These are phyloP conservation scores for Ephialtes manifestator DNA, from an alignment of 2,888 invertebrate genomes.

Conservation along the genomic window DNA sequence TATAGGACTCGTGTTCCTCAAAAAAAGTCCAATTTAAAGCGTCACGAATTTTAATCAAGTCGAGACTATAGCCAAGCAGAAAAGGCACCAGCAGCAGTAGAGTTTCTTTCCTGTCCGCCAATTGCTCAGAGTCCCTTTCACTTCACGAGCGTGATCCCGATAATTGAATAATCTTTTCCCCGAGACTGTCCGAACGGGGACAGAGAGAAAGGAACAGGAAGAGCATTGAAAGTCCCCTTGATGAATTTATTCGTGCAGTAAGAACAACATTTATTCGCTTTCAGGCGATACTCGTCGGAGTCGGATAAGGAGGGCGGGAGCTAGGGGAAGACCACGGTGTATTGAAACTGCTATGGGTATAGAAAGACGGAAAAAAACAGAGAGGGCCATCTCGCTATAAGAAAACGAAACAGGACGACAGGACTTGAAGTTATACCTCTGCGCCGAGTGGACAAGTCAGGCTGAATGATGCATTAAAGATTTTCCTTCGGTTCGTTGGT, in stretches of 20 bases:
- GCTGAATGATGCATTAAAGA: slow-evolving; percentile 66
- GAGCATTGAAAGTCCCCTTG: slow-evolving; percentile 59
- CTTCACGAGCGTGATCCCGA: slow-evolving; percentile 57
- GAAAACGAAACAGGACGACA: slow-evolving; percentile 42
- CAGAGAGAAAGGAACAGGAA: slow-evolving; percentile 19
- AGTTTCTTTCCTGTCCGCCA: slow-evolving; percentile 45
- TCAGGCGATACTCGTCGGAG: slow-evolving; percentile 46
- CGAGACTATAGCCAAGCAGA: slow-evolving; percentile 19
- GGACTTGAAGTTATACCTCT: slow-evolving; percentile 57
- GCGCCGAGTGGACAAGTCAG: slow-evolving; percentile 51
- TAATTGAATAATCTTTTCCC: slow-evolving; percentile 67
- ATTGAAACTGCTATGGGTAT: slow-evolving; percentile 44
- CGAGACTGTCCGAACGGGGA: slow-evolving; percentile 32
- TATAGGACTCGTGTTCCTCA: background rate
- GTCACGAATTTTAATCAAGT: slow-evolving; percentile 64
- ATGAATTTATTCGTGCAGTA: slow-evolving; percentile 67
- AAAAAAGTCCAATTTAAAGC: slow-evolving; percentile 59
- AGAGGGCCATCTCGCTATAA: slow-evolving; percentile 52
- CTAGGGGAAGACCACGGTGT: slow-evolving; percentile 18
- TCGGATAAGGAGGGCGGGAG: background rate
- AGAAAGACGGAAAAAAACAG: slow-evolving; percentile 36
- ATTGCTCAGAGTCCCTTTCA: slow-evolving; percentile 65
- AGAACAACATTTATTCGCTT: slow-evolving; percentile 68
- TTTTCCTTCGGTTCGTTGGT: slow-evolving; percentile 54
- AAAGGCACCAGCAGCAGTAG: slow-evolving; percentile 8